Percentiles rank a stretch among this genome's conserved stretches.
Evolutionary conservation across 2,797 vertebrate species (phyloP).

Genomic region (Setipinna tenuifilis): DNA sequence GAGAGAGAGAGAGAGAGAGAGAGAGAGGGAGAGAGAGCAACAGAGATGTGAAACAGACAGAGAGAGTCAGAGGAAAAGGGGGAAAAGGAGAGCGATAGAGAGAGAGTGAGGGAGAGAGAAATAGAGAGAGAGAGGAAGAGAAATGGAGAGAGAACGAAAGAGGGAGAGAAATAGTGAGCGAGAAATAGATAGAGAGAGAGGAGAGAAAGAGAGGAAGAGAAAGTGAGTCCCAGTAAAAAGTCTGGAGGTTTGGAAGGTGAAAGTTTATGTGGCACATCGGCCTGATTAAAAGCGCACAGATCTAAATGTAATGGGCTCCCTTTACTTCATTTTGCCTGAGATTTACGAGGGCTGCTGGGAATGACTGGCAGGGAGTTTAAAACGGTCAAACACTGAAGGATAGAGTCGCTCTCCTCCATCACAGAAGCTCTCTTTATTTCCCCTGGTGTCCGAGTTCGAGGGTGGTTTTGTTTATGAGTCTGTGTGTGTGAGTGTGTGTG

Average conservation of each 20-base stretch:
- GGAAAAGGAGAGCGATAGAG: not conserved
- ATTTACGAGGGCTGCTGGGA: slow-evolving; percentile 69
- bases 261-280: slow-evolving; percentile 72
- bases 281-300: slow-evolving; percentile 73
- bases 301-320: slow-evolving; percentile 75
- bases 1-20: not conserved
- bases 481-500: slow-evolving; percentile 6
- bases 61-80: not conserved
- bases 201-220: not conserved
- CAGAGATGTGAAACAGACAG: not conserved
- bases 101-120: not conserved
- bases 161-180: not conserved
- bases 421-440: not conserved
- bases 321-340: slow-evolving; percentile 69
- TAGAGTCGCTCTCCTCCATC: slow-evolving; percentile 46
- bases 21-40: not conserved
- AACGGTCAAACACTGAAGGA: slow-evolving; percentile 72
- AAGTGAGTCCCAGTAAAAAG: slow-evolving; percentile 60
- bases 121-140: not conserved
- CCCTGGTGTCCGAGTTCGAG: not conserved
- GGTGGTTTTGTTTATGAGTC: slow-evolving; percentile 20
- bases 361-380: slow-evolving; percentile 76
- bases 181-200: not conserved
- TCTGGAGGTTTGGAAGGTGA: slow-evolving; percentile 71
- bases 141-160: not conserved